Evolutionary conservation across 2,113 vertebrate species (phyloP).

Genomic region (Tautogolabrus adspersus): DNA sequence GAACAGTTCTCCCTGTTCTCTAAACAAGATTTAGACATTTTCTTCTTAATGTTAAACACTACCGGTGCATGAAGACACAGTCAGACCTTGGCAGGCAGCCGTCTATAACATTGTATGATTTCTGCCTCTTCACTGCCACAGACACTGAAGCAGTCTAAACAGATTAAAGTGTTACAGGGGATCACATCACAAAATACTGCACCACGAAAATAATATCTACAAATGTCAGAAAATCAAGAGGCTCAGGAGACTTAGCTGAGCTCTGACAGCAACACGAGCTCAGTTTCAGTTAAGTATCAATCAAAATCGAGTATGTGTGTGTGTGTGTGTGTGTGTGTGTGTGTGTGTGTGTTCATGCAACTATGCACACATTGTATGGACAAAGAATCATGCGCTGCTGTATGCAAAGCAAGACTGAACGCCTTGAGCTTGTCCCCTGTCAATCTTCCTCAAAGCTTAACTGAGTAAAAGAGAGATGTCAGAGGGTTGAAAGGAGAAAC

Average conservation of each 20-base stretch:
- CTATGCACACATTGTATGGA: conserved; percentile 43
- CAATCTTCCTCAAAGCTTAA: conserved; percentile 77
- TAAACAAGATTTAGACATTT: neutral
- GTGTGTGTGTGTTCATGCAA: neutral
- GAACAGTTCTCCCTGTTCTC: neutral
- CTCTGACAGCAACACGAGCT: conserved; percentile 84
- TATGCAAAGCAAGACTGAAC: conserved; percentile 68
- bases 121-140: conserved; percentile 67
- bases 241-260: conserved; percentile 78
- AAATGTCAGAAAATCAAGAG: conserved; percentile 79
- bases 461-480: conserved; percentile 73
- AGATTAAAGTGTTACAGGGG: conserved; percentile 84
- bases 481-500: conserved; percentile 73
- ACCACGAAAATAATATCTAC: conserved; percentile 81
- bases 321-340: conserved; percentile 21
- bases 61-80: conserved; percentile 31
- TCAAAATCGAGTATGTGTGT: conserved; percentile 68
- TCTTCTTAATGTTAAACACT: conserved; percentile 33
- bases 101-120: conserved; percentile 64
- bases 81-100: conserved; percentile 69
- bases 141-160: conserved; percentile 82
- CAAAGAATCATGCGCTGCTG: conserved; percentile 64
- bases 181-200: conserved; percentile 80
- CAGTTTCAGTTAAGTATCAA: conserved; percentile 85
- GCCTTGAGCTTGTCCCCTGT: conserved; percentile 82